These are phyloP conservation scores for Polymixis lichenea DNA, from an alignment of 2,888 invertebrate genomes.

Conservation along the genomic window DNA sequence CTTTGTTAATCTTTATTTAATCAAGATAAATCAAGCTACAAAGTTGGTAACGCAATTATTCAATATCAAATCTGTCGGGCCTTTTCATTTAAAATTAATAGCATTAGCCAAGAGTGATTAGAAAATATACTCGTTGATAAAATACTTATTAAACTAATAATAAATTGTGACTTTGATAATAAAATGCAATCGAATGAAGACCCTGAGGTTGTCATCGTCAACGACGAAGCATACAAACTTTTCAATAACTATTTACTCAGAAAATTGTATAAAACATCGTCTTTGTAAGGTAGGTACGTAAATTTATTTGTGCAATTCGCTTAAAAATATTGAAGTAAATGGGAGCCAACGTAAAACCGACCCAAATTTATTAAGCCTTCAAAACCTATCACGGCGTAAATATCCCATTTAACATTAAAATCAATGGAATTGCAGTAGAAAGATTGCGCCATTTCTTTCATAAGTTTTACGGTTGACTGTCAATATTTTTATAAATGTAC, in stretches of 20 bases:
- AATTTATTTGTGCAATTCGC: slow-evolving; percentile 11
- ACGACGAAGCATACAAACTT: not conserved
- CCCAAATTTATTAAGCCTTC: not conserved
- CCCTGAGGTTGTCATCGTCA: not conserved
- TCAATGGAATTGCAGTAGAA: not conserved
- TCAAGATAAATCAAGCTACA: slow-evolving; percentile 31
- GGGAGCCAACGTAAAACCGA: not conserved
- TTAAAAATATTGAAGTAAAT: not conserved
- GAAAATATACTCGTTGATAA: slow-evolving; percentile 32
- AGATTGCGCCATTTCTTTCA: slow-evolving; percentile 3
- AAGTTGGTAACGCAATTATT: slow-evolving; percentile 39
- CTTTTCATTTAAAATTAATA: slow-evolving; percentile 19
- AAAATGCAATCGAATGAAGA: slow-evolving; percentile 10
- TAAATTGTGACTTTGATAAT: slow-evolving; percentile 21
- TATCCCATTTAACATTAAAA: not conserved
- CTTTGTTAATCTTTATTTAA: slow-evolving; percentile 13
- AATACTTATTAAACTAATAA: slow-evolving; percentile 25
- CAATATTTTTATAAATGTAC: slow-evolving; percentile 10
- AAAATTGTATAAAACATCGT: not conserved
- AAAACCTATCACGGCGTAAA: not conserved
- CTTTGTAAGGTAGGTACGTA: slow-evolving; percentile 17
- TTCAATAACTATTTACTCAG: not conserved
- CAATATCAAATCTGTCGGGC: slow-evolving; percentile 17
- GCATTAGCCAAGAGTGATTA: slow-evolving; percentile 23
- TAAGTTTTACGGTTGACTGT: not conserved